Evolutionary conservation across 2,797 vertebrate genomes (phyloP).

Genomic region (Eulemur albifrons): DNA sequence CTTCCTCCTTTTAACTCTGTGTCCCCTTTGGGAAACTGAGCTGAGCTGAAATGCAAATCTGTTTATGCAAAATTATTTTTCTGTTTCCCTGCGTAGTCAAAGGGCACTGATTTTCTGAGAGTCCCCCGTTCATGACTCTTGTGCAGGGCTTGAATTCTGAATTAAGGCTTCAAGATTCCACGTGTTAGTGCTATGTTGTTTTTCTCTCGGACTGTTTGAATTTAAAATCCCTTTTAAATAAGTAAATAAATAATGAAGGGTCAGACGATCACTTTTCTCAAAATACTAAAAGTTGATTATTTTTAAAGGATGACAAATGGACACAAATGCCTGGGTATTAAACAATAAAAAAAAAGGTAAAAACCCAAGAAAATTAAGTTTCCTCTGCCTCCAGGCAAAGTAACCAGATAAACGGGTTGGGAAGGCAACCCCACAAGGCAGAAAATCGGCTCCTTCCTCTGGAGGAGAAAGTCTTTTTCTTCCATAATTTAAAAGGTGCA

Average conservation of each 20-base stretch:
- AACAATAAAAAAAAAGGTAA: neutral
- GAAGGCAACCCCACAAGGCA: accelerated
- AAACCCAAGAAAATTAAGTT: neutral
- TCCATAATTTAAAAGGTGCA: neutral
- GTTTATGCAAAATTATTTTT: neutral
- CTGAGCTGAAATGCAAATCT: neutral
- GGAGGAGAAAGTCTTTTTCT: neutral
- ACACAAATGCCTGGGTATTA: neutral
- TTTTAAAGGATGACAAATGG: neutral
- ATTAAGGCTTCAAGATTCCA: neutral
- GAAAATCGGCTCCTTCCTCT: accelerated
- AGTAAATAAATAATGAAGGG: neutral
- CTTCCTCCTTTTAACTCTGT: neutral
- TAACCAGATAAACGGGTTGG: accelerated
- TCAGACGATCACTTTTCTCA: neutral
- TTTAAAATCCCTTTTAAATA: conserved; percentile 16
- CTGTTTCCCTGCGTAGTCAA: neutral
- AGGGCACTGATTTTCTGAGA: neutral
- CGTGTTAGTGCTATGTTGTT: neutral
- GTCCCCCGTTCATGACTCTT: accelerated
- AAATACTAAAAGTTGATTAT: neutral
- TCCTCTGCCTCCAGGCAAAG: neutral
- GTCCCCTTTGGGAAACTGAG: neutral
- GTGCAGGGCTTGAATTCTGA: neutral
- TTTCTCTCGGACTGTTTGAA: neutral